These are phyloP conservation scores for Adineta ricciae DNA, from an alignment of 2,888 invertebrate genomes.

Conservation along the genomic window DNA sequence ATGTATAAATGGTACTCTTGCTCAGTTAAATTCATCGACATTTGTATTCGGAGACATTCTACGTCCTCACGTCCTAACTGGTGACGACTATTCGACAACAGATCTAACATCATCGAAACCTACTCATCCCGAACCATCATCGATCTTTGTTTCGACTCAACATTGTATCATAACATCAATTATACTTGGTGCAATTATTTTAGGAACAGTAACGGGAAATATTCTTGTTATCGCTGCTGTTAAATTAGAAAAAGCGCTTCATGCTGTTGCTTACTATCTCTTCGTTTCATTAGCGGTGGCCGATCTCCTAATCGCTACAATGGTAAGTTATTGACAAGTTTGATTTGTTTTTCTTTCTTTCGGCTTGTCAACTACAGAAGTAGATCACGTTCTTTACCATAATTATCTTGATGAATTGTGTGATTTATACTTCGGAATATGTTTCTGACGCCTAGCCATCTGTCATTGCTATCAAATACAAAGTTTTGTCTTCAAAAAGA, in stretches of 20 bases:
- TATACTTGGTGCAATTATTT: conserved; percentile 67
- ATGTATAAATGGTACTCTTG: background rate
- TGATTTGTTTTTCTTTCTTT: background rate
- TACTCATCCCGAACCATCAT: background rate
- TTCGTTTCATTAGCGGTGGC: conserved; percentile 91
- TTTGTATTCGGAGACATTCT: background rate
- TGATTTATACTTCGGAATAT: background rate
- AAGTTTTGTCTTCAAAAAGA: background rate
- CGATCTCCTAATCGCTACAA: conserved; percentile 86
- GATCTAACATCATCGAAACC: background rate
- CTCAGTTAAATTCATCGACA: background rate
- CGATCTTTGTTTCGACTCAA: background rate
- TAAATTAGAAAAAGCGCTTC: conserved; percentile 77
- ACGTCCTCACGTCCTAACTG: background rate
- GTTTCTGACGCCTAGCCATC: background rate
- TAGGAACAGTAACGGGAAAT: conserved; percentile 87
- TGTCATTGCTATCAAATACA: background rate
- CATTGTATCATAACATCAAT: conserved; percentile 33
- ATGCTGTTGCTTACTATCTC: conserved; percentile 87
- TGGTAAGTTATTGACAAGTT: conserved; percentile 52
- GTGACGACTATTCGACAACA: background rate
- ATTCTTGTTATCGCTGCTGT: conserved; percentile 96
- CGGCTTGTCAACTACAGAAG: background rate
- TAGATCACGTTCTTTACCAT: background rate
- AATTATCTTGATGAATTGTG: background rate